Conservation (phyloP, 2,888 invertebrate species). For the Leucophora obtusa region DNA sequence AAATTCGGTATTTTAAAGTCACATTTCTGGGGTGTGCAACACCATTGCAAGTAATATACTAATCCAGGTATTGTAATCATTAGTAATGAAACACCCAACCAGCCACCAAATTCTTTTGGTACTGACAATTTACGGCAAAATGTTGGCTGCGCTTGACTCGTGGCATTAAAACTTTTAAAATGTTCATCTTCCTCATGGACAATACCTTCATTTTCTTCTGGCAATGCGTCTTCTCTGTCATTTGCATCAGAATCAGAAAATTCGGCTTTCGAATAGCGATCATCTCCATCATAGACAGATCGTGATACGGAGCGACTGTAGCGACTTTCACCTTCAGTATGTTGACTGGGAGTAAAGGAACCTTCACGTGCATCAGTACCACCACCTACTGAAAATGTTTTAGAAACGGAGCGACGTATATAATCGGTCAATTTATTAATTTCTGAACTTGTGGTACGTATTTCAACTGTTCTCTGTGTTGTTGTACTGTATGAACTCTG, state of each 20-base stretch:
- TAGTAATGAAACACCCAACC: conserved; percentile 70
- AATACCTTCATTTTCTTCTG: conserved; percentile 53
- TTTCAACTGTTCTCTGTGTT: conserved; percentile 72
- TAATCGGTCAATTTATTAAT: conserved; percentile 74
- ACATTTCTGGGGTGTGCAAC: conserved; percentile 68
- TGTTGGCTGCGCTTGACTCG: conserved; percentile 49
- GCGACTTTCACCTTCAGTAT: conserved; percentile 70
- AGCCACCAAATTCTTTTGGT: conserved; percentile 75
- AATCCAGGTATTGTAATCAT: conserved; percentile 69
- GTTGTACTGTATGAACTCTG: conserved; percentile 71
- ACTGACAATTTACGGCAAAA: conserved; percentile 70
- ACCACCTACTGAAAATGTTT: conserved; percentile 67
- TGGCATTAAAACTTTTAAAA: conserved; percentile 70
- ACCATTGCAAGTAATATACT: conserved; percentile 75
- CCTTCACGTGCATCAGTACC: conserved; percentile 57
- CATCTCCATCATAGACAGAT: conserved; percentile 75
- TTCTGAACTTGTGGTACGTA: conserved; percentile 71
- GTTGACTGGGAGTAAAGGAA: conserved; percentile 66
- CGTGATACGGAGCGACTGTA: conserved; percentile 73
- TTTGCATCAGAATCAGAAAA: conserved; percentile 69
- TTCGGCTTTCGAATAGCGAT: conserved; percentile 74
- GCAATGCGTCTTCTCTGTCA: conserved; percentile 35
- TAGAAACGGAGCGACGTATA: conserved; percentile 76
- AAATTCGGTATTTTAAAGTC: conserved; percentile 65
- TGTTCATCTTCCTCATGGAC: conserved; percentile 65